These are phyloP conservation scores for Nezara viridula DNA, from an alignment of 2,888 invertebrate genomes.

Conservation along the genomic window DNA sequence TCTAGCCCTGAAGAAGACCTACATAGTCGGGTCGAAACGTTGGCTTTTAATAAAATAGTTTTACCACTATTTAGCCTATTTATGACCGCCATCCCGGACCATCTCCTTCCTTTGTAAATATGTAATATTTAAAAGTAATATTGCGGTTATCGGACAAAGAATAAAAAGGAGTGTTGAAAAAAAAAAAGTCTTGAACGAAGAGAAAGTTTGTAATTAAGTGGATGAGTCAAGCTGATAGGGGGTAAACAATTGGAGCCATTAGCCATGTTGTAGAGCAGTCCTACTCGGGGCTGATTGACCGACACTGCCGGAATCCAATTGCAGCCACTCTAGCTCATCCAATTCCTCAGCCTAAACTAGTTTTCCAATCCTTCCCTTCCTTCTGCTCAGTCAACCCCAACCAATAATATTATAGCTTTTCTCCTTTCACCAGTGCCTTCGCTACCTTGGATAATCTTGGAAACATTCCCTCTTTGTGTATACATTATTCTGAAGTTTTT, in stretches of 20 bases:
- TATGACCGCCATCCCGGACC: too few species aligned
- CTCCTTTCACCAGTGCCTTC: background rate
- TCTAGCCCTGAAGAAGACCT: too few species aligned
- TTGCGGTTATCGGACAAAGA: too few species aligned
- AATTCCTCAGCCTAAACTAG: conserved; percentile 30
- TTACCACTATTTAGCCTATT: too few species aligned
- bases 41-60: too few species aligned
- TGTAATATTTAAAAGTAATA: too few species aligned
- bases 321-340: conserved; percentile 45
- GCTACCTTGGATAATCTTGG: background rate
- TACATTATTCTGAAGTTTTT: too few species aligned
- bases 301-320: conserved; percentile 16
- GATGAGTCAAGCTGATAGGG: background rate
- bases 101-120: too few species aligned
- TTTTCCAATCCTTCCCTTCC: conserved; percentile 48
- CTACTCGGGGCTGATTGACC: conserved; percentile 32
- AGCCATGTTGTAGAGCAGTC: background rate
- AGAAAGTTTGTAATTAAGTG: background rate
- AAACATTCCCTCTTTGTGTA: too few species aligned
- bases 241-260: conserved; percentile 9
- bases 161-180: too few species aligned
- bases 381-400: background rate
- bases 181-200: background rate
- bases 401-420: background rate
- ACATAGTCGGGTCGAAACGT: too few species aligned